Base-by-base conservation (phyloP, 1,140 invertebrate species). In the Pararge aegeria region DNA sequence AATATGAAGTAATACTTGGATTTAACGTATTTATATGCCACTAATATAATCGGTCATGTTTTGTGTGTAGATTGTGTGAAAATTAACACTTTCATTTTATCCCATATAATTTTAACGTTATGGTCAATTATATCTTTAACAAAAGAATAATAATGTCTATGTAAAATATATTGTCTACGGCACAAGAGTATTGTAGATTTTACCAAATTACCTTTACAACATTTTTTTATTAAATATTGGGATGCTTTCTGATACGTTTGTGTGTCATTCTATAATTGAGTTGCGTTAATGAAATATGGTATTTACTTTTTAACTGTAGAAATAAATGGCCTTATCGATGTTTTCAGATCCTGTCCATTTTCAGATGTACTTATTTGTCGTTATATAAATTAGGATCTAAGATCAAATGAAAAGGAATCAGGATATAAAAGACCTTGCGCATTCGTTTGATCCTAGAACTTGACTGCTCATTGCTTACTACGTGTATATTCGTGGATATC, bases 271-370 rank as follows among this genome's bases (percentile, higher is more conserved):
- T n/a, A n/a, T 27, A 27, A 0, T 27, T 27, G 27, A 7, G 4
- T 27, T 27, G 27, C 10, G 12, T 38, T 13, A 13, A 13, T 4
- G 13, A 12, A 19, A 44, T 44, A 44, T 18, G n/a, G n/a, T n/a
- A n/a, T n/a, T n/a, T n/a, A n/a, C 19, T 44, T 0, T 16, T 44
- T 0, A 19, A 19, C 40, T 44, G 16, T 42, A 12, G 40, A 44
- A 5, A 18, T 40, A 34, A 53, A 53, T 53, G 51, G 34, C 20
- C 16, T 13, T 24, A 53, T 53, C n/a, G 51, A 24, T 53, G 37
- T 53, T 53, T 52, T 53, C 51, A 53, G 51, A 53, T 53, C 12
- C 40, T n/a, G n/a, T n/a, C n/a, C n/a, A n/a, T n/a, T n/a, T n/a
- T n/a, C n/a, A n/a, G n/a, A n/a, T n/a, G n/a, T n/a, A n/a, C n/a